These are phyloP conservation scores for Struthio camelus DNA, from an alignment of 2,113 vertebrate species.

Conservation along the genomic window DNA sequence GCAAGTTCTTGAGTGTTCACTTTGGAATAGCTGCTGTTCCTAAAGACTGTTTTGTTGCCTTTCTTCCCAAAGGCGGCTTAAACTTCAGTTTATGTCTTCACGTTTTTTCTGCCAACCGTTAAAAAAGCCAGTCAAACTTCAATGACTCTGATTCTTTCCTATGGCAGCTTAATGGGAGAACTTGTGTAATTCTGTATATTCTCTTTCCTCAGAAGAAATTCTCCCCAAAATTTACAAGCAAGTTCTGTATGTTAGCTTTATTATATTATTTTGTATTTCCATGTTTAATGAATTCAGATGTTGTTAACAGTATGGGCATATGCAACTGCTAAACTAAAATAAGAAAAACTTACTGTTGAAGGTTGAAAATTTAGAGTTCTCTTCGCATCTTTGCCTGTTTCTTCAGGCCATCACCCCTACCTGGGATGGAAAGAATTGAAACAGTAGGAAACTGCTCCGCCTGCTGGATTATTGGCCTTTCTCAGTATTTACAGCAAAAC, in stretches of 20 bases:
- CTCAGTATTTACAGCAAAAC: background rate
- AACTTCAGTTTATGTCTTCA: no score
- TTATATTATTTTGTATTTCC: background rate
- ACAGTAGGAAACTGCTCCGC: background rate
- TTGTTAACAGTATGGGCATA: background rate
- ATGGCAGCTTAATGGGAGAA: background rate
- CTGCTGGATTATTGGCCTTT: background rate
- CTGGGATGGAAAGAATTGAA: background rate
- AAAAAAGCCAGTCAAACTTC: background rate
- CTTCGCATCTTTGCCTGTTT: background rate
- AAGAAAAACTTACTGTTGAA: background rate
- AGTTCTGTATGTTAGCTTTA: background rate
- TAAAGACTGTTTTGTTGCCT: background rate
- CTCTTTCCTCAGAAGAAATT: background rate
- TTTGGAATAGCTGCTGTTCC: background rate
- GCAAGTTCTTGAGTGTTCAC: background rate
- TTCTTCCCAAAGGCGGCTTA: background rate
- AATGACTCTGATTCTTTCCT: background rate
- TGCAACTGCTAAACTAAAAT: background rate
- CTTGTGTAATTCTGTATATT: background rate
- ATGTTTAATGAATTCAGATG: background rate
- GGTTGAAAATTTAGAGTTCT: background rate
- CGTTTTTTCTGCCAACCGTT: background rate
- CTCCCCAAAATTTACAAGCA: background rate
- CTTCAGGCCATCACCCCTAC: background rate